Evolutionary conservation across 2,888 invertebrate genomes (phyloP), one percentile per base, ranked within the genome.

Genomic region (Schizotus pectinicornis): DNA sequence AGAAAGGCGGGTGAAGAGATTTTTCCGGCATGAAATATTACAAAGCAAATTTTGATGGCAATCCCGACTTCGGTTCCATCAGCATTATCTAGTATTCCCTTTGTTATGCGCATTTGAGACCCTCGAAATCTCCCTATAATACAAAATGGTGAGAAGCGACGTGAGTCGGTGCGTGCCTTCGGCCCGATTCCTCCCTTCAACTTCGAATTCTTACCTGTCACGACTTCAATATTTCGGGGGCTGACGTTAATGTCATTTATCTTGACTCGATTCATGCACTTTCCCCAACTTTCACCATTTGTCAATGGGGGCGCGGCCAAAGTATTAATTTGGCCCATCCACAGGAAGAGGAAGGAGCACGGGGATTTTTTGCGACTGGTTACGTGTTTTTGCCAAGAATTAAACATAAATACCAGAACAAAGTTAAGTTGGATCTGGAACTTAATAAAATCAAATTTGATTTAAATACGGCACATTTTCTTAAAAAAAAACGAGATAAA

Each of bases 61-160:
- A 47, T 53, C 39, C 45, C 38, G 14, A 46, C 57, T 46, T 59
- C 39, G 31, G 45, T 49, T 59, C 54, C 53, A 59, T 59, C 59
- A 59, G 59, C 54, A 59, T 59, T 59, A 59, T 59, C 59, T 54
- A 46, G 39, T 54, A 49, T 59, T 59, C 59, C 39, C 54, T 54
- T 59, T 59, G 53, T 59, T 54, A 58, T 58, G 48, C 48, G 47
- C 53, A 43, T 57, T 53, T 58, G 37, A 39, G 58, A 48, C 32
- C 14, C 53, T 50, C 42, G 14, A 59, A 58, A 58, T 58, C 53
- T 49, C 53, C 53, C 58, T 48, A 58, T 58, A 53, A 53, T 54
- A 54, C 54, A 54, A 59, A 58, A 59, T 54, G 50, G 54, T 39
- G 59, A 54, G 49, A 49, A 54, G 50, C 45, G 9, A 13, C 14